phyloP scores from a whole-genome alignment of 2,113 vertebrate genomes.

The Psittacula cyanocephala region DNA sequence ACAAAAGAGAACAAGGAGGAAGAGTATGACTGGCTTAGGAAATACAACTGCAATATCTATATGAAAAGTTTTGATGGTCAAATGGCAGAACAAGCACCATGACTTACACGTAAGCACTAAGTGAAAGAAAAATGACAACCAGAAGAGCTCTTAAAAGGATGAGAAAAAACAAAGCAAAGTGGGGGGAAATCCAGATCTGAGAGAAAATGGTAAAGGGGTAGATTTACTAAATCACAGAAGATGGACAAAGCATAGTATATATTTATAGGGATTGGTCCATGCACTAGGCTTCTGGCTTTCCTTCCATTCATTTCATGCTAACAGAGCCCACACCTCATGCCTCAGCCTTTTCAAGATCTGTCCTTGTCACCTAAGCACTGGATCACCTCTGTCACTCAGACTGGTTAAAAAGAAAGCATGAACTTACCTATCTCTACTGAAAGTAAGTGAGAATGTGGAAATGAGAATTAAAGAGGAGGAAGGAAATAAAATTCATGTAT shows the following conservation, averaged over 20 bases:
- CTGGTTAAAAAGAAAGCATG: neutral
- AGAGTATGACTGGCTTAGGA: neutral
- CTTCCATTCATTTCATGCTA: neutral
- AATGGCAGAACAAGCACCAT: neutral
- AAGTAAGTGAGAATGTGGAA: neutral
- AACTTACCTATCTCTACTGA: neutral
- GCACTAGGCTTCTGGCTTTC: neutral
- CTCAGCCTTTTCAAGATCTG: neutral
- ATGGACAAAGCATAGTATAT: neutral
- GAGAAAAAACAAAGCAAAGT: neutral
- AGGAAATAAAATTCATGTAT: neutral
- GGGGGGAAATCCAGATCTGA: neutral
- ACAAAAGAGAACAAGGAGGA: neutral
- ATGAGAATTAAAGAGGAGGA: neutral
- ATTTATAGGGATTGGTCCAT: too few species aligned
- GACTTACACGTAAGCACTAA: neutral
- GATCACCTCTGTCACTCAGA: neutral
- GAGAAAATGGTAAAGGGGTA: neutral
- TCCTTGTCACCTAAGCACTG: neutral
- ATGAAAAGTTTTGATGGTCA: neutral
- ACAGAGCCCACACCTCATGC: neutral
- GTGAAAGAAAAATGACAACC: neutral
- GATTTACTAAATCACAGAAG: neutral
- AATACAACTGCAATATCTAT: neutral
- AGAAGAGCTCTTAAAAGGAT: neutral